Evolutionary conservation across 2,797 vertebrate genomes (phyloP), one percentile per base, ranked within the genome.

Genomic region (Sus cebifrons): DNA sequence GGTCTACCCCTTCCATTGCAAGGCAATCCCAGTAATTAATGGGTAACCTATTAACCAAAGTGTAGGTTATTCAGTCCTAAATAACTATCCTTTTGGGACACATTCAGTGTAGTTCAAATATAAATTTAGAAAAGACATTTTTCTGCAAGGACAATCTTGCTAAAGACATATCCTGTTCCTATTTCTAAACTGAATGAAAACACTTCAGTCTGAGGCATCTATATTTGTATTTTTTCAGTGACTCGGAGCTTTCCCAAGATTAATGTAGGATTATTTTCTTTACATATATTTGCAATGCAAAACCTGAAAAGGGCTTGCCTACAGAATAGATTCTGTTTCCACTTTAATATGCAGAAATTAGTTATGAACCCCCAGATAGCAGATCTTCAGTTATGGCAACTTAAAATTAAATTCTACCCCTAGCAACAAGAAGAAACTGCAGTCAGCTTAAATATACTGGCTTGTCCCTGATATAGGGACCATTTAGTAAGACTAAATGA

Each of bases 141-240:
- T 93, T 68, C 40, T 83, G 54, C 64, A 84, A 93, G 62, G 75
- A 77, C 36, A 86, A 29, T 90, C 49, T 95, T 82, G 16, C 70
- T 94, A 74, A 96, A 78, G 70, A 77, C 25, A 77, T 44, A 89
- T 40, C 44, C 21, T 81, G 56, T 78, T 94, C 62, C 64, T 67
- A 18, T 71, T 91, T 96, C 70, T 89, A 96, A 95, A 32, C 4
- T 23, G 44, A 94, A 89, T 86, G 15, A 74, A 92, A 95, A 58
- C 27, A 92, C 86, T 73, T 81, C 17, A n/a, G 49, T 75, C 79
- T 88, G 29, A 86, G 36, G 44, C 32, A 81, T 81, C 56, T 87
- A 13, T 96, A 82, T 86, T 89, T 94, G 67, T 86, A 74, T 95
- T 91, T 64, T 71, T 95, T 78, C 64, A 49, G 68, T 62, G n/a